Percentiles rank a stretch among this genome's conserved stretches.
Conservation (phyloP, 2,113 vertebrate genomes). For the Morone chrysops region DNA sequence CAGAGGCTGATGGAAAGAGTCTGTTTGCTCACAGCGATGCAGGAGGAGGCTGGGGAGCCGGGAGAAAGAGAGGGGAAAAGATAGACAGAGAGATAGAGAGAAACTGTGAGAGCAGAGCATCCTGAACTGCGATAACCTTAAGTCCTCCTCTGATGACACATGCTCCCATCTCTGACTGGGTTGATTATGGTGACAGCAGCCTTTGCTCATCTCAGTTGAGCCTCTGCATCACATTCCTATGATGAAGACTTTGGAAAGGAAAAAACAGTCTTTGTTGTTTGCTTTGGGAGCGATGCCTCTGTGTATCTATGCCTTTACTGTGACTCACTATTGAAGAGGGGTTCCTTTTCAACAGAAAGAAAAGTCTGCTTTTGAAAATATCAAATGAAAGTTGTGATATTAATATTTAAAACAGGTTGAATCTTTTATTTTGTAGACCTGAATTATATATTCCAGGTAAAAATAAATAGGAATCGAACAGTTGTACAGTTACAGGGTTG, state of each 20-base stretch:
- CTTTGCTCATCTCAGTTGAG: slow-evolving; percentile 37
- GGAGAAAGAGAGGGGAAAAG: slow-evolving; percentile 20
- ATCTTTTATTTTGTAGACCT: neutral
- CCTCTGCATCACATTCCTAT: slow-evolving; percentile 31
- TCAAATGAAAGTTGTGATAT: neutral
- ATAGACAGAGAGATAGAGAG: slow-evolving; percentile 44
- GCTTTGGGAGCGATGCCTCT: slow-evolving; percentile 17
- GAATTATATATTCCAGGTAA: neutral
- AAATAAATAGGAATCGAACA: neutral
- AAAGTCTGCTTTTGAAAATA: neutral
- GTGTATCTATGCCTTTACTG: neutral
- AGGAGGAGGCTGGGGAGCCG: slow-evolving; percentile 5
- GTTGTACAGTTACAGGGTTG: neutral
- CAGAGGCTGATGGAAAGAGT: slow-evolving; percentile 50
- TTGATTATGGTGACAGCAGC: slow-evolving; percentile 57
- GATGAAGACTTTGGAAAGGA: slow-evolving; percentile 29
- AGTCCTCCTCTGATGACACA: slow-evolving; percentile 64
- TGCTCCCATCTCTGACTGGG: slow-evolving; percentile 48
- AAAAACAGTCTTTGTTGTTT: slow-evolving; percentile 23
- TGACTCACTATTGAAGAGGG: neutral
- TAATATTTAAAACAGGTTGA: neutral
- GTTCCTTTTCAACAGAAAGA: neutral
- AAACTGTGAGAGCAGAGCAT: slow-evolving; percentile 46
- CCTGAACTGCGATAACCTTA: slow-evolving; percentile 59
- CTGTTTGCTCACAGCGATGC: slow-evolving; percentile 42